These are phyloP conservation scores for Falco punctatus DNA, from an alignment of 2,113 vertebrate species.

Conservation along the genomic window DNA sequence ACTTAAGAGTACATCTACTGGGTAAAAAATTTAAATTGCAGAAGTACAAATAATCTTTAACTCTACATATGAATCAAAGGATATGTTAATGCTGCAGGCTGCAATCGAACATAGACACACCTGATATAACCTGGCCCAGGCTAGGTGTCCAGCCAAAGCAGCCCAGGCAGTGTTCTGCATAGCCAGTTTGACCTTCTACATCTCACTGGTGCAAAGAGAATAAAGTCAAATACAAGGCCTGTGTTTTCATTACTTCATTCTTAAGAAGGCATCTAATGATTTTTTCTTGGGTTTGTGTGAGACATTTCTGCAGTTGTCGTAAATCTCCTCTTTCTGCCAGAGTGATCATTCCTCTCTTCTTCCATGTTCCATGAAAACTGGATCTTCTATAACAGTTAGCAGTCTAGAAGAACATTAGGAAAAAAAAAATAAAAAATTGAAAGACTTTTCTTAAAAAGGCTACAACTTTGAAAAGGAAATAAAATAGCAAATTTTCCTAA, in stretches of 20 bases:
- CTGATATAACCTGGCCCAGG: not conserved
- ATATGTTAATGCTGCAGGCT: not conserved
- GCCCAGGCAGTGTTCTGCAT: too few relatives aligned
- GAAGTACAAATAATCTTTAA: not conserved
- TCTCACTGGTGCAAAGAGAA: accelerated
- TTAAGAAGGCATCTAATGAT: not conserved
- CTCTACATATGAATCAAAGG: not conserved
- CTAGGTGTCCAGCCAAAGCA: not conserved
- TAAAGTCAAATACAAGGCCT: not conserved
- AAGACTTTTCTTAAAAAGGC: not conserved
- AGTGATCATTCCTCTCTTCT: not conserved
- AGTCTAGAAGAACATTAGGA: not conserved
- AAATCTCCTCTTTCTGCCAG: not conserved
- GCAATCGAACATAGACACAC: not conserved
- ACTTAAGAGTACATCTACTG: not conserved
- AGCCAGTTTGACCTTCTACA: not conserved
- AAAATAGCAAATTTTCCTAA: not conserved
- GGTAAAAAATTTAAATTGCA: not conserved
- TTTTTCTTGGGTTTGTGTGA: not conserved
- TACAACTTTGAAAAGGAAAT: not conserved
- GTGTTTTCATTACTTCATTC: not conserved
- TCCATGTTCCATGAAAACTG: not conserved
- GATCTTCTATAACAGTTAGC: slow-evolving; percentile 1
- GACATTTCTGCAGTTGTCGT: slow-evolving; percentile 46
- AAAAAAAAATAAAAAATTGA: not conserved